Percentiles rank a stretch among this genome's conserved stretches.
These are phyloP conservation scores for Allenopithecus nigroviridis DNA, from an alignment of 2,797 vertebrate species.

Conservation along the genomic window DNA sequence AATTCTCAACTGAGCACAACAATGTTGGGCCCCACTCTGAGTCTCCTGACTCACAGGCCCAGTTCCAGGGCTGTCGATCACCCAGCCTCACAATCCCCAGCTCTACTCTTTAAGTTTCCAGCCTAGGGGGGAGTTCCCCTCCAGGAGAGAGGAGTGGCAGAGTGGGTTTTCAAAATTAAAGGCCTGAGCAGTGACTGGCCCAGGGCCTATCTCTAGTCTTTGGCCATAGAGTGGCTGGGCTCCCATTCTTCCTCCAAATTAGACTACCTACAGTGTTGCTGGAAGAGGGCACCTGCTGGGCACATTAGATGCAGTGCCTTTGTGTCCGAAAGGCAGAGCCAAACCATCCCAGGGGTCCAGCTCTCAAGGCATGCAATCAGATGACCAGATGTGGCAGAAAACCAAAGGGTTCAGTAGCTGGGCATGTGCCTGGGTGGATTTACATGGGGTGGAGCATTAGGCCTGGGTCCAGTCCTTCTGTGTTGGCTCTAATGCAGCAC, in stretches of 20 bases:
- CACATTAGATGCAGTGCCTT: not conserved
- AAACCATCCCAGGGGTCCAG: not conserved
- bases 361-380: not conserved
- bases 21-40: not conserved
- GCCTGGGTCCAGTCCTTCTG: not conserved
- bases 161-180: not conserved
- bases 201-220: not conserved
- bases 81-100: not conserved
- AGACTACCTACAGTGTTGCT: not conserved
- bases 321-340: not conserved
- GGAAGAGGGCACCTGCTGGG: not conserved
- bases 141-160: not conserved
- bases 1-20: not conserved
- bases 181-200: not conserved
- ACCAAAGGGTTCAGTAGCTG: not conserved
- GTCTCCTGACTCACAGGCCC: not conserved
- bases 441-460: not conserved
- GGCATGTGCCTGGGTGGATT: not conserved
- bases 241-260: not conserved
- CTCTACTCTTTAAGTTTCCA: not conserved
- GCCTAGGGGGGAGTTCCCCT: not conserved
- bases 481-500: not conserved
- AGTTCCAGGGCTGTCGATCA: not conserved
- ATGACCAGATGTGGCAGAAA: not conserved
- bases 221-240: not conserved